Base-by-base conservation (phyloP, 2,888 invertebrate genomes). In the Campoletis raptor region DNA sequence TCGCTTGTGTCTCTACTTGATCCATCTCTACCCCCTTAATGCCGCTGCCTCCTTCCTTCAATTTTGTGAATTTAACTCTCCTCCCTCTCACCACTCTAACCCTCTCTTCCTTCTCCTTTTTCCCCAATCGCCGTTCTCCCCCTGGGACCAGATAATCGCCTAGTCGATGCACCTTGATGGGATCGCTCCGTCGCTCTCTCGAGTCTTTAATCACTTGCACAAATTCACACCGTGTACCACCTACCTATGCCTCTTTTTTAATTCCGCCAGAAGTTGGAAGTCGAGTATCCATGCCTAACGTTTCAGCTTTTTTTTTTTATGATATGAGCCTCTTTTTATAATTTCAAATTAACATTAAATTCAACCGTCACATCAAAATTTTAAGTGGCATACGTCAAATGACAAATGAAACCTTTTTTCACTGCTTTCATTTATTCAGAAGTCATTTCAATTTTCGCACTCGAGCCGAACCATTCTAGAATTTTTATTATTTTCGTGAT, bases 71-170 rank as follows among this genome's bases (percentile, higher is more conserved):
- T 81, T 74, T 81, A 48, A 73, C 72, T 73, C 69, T 36, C 52
- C 66, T 70, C 18, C 21, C 74, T 57, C 57, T 57, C 61, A 9
- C 54, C 15, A 57, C 24, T 40, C 24, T 15, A 30, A 9, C 64
- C 21, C 67, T 61, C 24, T 42, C 61, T 40, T 36, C 21, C 57
- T 15, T 15, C 48, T 30, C 21, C 64, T 48, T 69, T 70, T 67
- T 45, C 45, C 37, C 36, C 70, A 57, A 57, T 40, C 42, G 69
- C 52, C 76, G 21, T 72, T 64, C 52, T 36, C 40, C 69, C 72
- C 57, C 18, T 83, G 57, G 76, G 80, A 81, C 82, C 87, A 85
- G 87, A 85, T 88, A 89, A 89, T 89, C 87, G 83, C 81, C 70
- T 77, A 73, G 83, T 67, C 77, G 83, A 82, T 86, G 78, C 69